phyloP scores from a whole-genome alignment of 2,888 invertebrate species.

The Oasisia sp. region DNA sequence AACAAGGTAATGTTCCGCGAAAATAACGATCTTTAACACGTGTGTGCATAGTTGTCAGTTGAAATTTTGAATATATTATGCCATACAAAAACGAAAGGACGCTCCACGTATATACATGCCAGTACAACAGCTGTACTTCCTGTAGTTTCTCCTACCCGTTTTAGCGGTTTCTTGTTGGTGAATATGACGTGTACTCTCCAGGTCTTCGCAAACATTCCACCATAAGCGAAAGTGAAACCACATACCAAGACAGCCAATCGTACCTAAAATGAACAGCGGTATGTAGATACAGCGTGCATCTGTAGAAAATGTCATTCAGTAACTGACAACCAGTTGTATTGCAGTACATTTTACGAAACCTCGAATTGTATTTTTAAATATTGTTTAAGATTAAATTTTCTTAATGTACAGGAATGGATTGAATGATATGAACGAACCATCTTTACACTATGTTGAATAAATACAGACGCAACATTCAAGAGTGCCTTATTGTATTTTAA shows the following conservation, averaged over 20 bases:
- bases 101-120: too few relatives aligned
- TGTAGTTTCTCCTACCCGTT: slow-evolving; percentile 17
- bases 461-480: too few relatives aligned
- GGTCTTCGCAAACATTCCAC: slow-evolving; percentile 33
- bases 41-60: background rate
- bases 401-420: too few relatives aligned
- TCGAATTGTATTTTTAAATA: background rate
- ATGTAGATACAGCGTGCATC: background rate
- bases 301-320: background rate
- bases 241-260: background rate
- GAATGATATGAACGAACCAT: too few relatives aligned
- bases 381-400: too few relatives aligned
- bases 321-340: background rate
- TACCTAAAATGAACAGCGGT: background rate
- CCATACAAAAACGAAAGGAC: background rate
- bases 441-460: too few relatives aligned
- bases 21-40: too few relatives aligned
- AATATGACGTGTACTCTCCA: slow-evolving; percentile 31
- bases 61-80: background rate
- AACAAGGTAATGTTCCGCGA: too few relatives aligned
- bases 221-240: slow-evolving; percentile 33
- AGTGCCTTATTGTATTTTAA: too few relatives aligned
- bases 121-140: background rate
- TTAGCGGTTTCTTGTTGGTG: slow-evolving; percentile 29
- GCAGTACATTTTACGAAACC: background rate